phyloP scores from a whole-genome alignment of 2,113 vertebrate species.

The Alces alces region DNA sequence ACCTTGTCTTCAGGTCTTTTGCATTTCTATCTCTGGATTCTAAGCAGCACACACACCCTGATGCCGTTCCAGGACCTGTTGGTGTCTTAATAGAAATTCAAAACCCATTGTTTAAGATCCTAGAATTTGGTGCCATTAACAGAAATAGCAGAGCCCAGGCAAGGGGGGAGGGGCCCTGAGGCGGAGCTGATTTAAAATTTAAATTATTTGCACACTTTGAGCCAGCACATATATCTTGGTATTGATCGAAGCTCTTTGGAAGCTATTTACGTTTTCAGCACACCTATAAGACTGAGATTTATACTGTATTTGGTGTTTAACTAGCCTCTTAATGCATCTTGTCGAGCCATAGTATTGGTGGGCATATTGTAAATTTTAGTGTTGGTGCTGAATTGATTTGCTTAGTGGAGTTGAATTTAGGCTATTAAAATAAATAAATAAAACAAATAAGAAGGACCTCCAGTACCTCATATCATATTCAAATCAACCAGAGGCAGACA shows the following conservation, averaged over 20 bases:
- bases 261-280: constrained; percentile 74
- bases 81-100: not conserved
- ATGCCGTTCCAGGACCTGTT: not conserved
- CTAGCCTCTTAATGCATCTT: constrained; percentile 74
- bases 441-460: constrained; percentile 41
- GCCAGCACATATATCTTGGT: constrained; percentile 62
- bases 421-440: constrained; percentile 75
- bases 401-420: constrained; percentile 69
- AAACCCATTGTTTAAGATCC: not conserved
- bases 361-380: constrained; percentile 63
- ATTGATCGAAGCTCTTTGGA: constrained; percentile 73
- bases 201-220: constrained; percentile 67
- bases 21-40: not conserved
- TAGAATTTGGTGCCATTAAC: constrained; percentile 30
- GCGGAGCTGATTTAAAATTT: constrained; percentile 68
- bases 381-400: constrained; percentile 65
- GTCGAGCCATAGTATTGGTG: constrained; percentile 55
- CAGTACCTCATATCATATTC: constrained; percentile 38
- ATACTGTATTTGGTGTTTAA: constrained; percentile 71
- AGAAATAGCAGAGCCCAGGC: constrained; percentile 13
- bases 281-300: constrained; percentile 75
- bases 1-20: not conserved
- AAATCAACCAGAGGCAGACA: constrained; percentile 52
- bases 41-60: not conserved
- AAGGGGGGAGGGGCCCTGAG: not conserved